A percentile compares a stretch with the other conserved stretches of the same genome.
phyloP scores from a whole-genome alignment of 2,888 invertebrate species.

The Drosophila merina region DNA sequence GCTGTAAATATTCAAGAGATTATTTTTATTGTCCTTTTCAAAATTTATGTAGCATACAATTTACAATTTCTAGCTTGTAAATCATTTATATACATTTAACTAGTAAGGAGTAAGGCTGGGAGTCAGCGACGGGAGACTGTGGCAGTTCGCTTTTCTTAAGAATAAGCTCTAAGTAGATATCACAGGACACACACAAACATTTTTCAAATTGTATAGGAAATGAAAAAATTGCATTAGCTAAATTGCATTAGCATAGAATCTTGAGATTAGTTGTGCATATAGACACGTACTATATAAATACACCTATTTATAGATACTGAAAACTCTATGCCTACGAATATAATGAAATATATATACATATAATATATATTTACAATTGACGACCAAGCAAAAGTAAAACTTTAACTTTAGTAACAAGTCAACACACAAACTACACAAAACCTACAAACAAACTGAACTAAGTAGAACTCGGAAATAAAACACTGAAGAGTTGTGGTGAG shows the following conservation, averaged over 20 bases:
- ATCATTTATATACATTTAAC: slow-evolving; percentile 33
- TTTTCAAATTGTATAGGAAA: slow-evolving; percentile 45
- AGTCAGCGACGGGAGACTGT: slow-evolving; percentile 14
- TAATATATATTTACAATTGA: slow-evolving; percentile 63
- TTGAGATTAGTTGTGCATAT: slow-evolving; percentile 38
- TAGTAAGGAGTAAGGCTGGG: slow-evolving; percentile 12
- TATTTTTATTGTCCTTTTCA: slow-evolving; percentile 49
- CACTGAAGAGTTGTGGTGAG: slow-evolving; percentile 27
- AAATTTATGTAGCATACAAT: slow-evolving; percentile 38
- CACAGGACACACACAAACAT: slow-evolving; percentile 6
- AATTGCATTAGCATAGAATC: slow-evolving; percentile 19
- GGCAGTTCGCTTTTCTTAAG: slow-evolving; percentile 17
- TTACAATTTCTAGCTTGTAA: slow-evolving; percentile 42
- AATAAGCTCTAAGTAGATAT: slow-evolving; percentile 35
- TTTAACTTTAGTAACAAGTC: slow-evolving; percentile 64
- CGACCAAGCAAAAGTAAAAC: slow-evolving; percentile 76
- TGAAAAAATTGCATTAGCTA: slow-evolving; percentile 13
- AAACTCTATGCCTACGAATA: slow-evolving; percentile 63
- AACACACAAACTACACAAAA: slow-evolving; percentile 41
- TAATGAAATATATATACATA: slow-evolving; percentile 42
- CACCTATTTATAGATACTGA: slow-evolving; percentile 25
- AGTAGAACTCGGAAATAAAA: slow-evolving; percentile 28
- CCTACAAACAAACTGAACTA: slow-evolving; percentile 48
- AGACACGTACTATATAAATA: slow-evolving; percentile 17
- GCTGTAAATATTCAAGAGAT: slow-evolving; percentile 52